Evolutionary conservation across 2,113 vertebrate genomes (phyloP).

Genomic region (Entosphenus tridentatus): DNA sequence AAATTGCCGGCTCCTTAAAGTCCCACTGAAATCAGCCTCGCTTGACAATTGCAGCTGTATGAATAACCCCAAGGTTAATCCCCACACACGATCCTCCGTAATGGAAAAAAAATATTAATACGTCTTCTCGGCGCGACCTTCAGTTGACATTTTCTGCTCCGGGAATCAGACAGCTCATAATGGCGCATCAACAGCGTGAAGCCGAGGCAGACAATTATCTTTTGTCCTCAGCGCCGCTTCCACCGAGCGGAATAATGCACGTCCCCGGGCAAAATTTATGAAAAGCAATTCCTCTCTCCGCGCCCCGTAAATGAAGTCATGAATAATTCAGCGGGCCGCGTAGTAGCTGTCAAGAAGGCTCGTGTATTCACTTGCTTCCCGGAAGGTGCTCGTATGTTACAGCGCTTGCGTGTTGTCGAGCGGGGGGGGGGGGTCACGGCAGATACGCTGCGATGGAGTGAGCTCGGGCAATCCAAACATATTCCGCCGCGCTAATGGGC

Average conservation of each 20-base stretch:
- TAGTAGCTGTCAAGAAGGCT: conserved; percentile 2
- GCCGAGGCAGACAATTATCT: conserved; percentile 6
- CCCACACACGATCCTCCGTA: not conserved
- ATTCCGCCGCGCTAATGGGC: no score
- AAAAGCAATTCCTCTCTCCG: conserved; percentile 4
- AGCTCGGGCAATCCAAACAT: no score
- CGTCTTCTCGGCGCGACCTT: conserved; percentile 5
- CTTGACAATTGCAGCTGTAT: conserved; percentile 6
- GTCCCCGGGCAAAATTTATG: conserved; percentile 6
- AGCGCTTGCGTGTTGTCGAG: no score
- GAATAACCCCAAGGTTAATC: conserved; percentile 5
- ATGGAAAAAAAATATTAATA: conserved; percentile 5
- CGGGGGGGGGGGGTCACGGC: no score
- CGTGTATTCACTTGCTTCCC: not conserved
- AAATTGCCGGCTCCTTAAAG: no score
- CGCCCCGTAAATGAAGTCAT: conserved; percentile 4
- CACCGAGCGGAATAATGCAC: conserved; percentile 5
- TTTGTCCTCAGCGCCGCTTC: conserved; percentile 3
- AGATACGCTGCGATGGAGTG: no score
- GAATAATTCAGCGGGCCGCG: conserved; percentile 3
- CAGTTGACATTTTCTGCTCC: conserved; percentile 6
- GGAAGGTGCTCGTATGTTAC: not conserved
- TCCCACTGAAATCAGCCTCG: not conserved
- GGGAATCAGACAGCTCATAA: conserved; percentile 6
- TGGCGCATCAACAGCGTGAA: conserved; percentile 6